Conservation (phyloP, 1,140 invertebrate genomes). For the Globodera rostochiensis region DNA sequence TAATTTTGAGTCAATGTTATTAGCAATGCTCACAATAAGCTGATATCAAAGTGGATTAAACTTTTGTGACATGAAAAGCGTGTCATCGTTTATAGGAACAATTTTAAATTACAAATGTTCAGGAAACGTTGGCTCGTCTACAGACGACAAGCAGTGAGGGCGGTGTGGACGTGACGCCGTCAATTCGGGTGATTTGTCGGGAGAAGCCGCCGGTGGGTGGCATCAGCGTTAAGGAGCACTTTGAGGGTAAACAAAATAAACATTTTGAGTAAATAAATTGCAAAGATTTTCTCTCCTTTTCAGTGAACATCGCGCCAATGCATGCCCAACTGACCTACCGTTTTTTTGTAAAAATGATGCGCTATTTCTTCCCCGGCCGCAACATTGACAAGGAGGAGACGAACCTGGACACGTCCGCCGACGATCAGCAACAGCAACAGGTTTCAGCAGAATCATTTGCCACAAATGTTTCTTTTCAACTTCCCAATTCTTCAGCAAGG, state of each 20-base stretch:
- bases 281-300: neutral
- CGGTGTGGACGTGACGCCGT: constrained; percentile 54
- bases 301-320: constrained; percentile 77
- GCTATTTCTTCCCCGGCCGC: constrained; percentile 97
- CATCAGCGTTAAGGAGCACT: constrained; percentile 96
- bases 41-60: too few relatives aligned
- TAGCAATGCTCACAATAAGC: too few relatives aligned
- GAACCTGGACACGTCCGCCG: constrained; percentile 48
- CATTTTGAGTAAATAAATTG: neutral
- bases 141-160: constrained; percentile 33
- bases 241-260: constrained; percentile 73
- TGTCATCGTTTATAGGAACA: too few relatives aligned
- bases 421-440: constrained; percentile 46
- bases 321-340: constrained; percentile 92
- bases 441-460: constrained; percentile 12
- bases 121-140: constrained; percentile 54
- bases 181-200: constrained; percentile 60
- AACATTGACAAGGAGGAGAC: constrained; percentile 72
- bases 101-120: neutral
- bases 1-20: too few relatives aligned
- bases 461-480: neutral
- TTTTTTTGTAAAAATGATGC: constrained; percentile 94
- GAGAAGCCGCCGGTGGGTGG: constrained; percentile 75
- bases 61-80: too few relatives aligned
- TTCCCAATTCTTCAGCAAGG: constrained; percentile 9